Conservation (phyloP, 2,888 invertebrate genomes). For the Clistopyga incitator region DNA sequence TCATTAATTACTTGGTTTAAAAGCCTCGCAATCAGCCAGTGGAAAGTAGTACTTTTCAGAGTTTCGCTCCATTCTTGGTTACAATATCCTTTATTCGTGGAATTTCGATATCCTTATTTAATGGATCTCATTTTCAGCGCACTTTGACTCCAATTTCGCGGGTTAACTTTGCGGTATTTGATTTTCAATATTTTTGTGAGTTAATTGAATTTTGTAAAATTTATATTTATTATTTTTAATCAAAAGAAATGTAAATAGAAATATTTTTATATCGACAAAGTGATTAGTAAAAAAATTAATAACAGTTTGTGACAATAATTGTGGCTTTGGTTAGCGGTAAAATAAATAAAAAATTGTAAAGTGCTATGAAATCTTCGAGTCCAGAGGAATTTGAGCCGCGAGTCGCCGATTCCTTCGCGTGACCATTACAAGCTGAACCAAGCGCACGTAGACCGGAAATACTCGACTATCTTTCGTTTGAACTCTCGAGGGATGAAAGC, state of each 20-base stretch:
- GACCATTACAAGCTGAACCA: slow-evolving; percentile 31
- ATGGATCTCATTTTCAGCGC: background rate
- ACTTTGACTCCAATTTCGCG: background rate
- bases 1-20: slow-evolving; percentile 61
- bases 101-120: background rate
- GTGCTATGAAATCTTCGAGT: background rate
- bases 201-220: too few relatives aligned
- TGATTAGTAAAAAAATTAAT: too few relatives aligned
- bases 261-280: too few relatives aligned
- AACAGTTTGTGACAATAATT: too few relatives aligned
- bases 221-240: too few relatives aligned
- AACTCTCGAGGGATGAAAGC: slow-evolving; percentile 59
- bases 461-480: slow-evolving; percentile 55
- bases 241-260: too few relatives aligned
- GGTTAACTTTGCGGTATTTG: background rate
- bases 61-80: slow-evolving; percentile 21
- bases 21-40: slow-evolving; percentile 24
- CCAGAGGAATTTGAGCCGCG: background rate
- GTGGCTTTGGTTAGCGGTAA: background rate
- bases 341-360: background rate
- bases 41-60: slow-evolving; percentile 26
- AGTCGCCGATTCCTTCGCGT: slow-evolving; percentile 24
- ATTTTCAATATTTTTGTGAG: background rate
- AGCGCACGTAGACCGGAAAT: slow-evolving; percentile 45
- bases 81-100: slow-evolving; percentile 23